Evolutionary conservation across 2,888 invertebrate species (phyloP), one percentile per base, ranked within the genome.

Genomic region (Lasioglossum lativentre): DNA sequence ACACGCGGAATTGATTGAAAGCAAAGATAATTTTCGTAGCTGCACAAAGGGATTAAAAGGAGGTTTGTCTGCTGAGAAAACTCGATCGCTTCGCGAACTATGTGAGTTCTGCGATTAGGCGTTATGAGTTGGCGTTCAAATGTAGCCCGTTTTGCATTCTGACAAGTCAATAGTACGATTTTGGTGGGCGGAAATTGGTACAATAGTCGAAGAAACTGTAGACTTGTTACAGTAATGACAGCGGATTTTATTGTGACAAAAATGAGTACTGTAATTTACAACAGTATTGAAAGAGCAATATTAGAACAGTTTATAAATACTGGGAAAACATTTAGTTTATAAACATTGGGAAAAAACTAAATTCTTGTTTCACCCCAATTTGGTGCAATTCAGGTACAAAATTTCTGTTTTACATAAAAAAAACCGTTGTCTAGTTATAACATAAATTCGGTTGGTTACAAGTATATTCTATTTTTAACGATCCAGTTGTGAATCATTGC

Each of bases 1-100:
- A 73, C 30, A 78, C 79, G 75, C 47, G 72, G 82, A 83, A 83
- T 86, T 79, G 80, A 85, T 83, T 80, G 78, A 88, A 83, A 68
- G 78, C 83, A 74, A 86, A 87, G 84, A 83, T 78, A 87, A 78
- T 75, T 80, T 81, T 75, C 45, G 52, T 82, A 16, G 40, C 23
- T 27, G 30, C 52, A 66, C 74, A 77, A 71, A 73, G 68, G 59
- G 59, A 68, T 80, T 47, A 14, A 70, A 66, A 23, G 68, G 45
- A 73, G 52, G 19, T 27, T n/a, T n/a, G 70, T 71, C 63, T 19
- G 52, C 34, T 14, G 34, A 19, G 38, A 77, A 56, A 34, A 73
- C 38, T 70, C 52, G 59, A 66, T 52, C 63, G 63, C 16, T 63
- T 30, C 27, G 6, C 5, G 30, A 6, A 30, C 63, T 30, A 63